phyloP scores from a whole-genome alignment of 2,113 vertebrate genomes.

The Esox niger region DNA sequence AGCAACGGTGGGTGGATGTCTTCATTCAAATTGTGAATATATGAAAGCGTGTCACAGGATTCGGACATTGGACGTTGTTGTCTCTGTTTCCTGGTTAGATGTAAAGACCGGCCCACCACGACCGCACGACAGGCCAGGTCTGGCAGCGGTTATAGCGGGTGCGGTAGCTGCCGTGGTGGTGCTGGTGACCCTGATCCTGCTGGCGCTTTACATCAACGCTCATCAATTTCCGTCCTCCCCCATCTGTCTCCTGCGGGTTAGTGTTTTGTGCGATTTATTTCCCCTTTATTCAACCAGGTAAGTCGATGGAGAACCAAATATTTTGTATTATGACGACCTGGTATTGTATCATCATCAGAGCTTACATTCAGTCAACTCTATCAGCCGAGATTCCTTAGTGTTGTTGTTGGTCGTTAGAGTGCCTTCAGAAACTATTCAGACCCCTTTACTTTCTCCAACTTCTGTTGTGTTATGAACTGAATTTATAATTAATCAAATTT shows the following conservation, averaged over 20 bases:
- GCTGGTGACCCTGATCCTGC: conserved; percentile 71
- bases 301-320: not conserved
- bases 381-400: not conserved
- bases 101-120: conserved; percentile 53
- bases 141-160: conserved; percentile 75
- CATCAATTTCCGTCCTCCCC: conserved; percentile 72
- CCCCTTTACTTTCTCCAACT: too few species aligned
- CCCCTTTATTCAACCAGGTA: too few species aligned
- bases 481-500: too few species aligned
- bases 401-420: too few species aligned
- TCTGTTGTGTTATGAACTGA: too few species aligned
- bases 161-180: conserved; percentile 75
- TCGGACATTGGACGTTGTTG: not conserved
- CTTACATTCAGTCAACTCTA: not conserved
- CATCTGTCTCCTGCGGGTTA: conserved; percentile 81
- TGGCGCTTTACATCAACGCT: conserved; percentile 79
- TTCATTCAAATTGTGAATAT: not conserved
- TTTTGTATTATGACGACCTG: too few species aligned
- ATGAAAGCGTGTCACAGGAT: not conserved
- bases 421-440: too few species aligned
- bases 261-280: too few species aligned
- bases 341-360: not conserved
- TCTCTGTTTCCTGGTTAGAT: conserved; percentile 36
- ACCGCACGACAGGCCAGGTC: conserved; percentile 35
- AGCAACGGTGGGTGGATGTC: conserved; percentile 75